phyloP scores from a whole-genome alignment of 2,113 vertebrate genomes.

The Ammospiza nelsoni region DNA sequence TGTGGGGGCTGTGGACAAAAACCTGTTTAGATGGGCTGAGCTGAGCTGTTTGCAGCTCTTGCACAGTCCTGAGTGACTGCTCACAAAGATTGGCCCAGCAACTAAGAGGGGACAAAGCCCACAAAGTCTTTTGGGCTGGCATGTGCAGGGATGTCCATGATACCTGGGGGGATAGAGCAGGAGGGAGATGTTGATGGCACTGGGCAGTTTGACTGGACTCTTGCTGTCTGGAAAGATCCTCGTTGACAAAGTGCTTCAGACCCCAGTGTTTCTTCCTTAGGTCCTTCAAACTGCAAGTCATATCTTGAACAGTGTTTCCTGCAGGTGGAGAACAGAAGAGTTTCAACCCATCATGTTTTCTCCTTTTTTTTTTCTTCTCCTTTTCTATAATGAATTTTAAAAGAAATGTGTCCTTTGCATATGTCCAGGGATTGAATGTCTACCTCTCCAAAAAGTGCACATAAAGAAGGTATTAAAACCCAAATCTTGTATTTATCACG shows the following conservation, averaged over 20 bases:
- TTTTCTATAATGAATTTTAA: neutral
- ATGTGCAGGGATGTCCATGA: neutral
- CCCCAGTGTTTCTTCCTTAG: neutral
- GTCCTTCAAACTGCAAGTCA: neutral
- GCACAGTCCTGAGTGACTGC: fast-evolving
- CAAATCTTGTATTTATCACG: neutral
- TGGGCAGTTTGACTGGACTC: fast-evolving
- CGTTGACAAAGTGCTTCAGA: neutral
- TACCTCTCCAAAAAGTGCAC: neutral
- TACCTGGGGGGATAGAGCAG: neutral
- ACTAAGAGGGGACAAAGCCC: neutral
- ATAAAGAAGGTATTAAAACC: neutral
- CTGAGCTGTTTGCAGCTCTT: fast-evolving
- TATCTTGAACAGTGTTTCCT: neutral
- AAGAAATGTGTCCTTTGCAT: neutral
- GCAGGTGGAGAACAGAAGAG: neutral
- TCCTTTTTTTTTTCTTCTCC: neutral
- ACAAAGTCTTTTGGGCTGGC: neutral
- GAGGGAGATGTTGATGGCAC: neutral
- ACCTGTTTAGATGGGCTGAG: neutral
- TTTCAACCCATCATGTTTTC: neutral
- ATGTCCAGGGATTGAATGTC: neutral
- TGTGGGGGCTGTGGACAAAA: neutral
- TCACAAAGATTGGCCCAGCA: neutral
- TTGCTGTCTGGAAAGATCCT: neutral